These are phyloP conservation scores for Bombus waltoni DNA, from an alignment of 1,140 invertebrate species.

Conservation along the genomic window DNA sequence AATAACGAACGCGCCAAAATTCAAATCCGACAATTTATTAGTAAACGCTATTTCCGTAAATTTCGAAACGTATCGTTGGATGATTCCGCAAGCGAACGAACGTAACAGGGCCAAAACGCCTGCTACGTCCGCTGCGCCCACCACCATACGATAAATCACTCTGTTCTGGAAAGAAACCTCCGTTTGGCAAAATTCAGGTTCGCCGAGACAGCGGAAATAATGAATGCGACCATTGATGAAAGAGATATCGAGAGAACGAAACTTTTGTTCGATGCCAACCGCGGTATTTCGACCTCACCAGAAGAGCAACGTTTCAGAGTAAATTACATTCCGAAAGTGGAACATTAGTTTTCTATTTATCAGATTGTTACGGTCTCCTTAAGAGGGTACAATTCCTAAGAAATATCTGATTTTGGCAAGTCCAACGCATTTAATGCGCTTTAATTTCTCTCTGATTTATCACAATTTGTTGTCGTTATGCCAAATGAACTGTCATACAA, in stretches of 20 bases:
- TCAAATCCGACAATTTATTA: background rate
- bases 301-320: constrained; percentile 4
- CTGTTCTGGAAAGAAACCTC: constrained; percentile 27
- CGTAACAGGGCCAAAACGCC: background rate
- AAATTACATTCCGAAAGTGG: background rate
- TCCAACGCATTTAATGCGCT: background rate
- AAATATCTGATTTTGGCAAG: constrained; percentile 6
- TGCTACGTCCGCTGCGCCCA: background rate
- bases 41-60: background rate
- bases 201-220: constrained; percentile 17
- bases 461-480: too few species aligned
- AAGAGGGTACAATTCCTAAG: too few species aligned
- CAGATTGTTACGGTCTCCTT: background rate
- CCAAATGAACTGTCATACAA: background rate
- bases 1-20: background rate
- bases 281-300: background rate
- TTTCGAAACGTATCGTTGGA: background rate
- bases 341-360: background rate
- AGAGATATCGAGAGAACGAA: constrained; percentile 32
- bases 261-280: constrained; percentile 44
- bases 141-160: constrained; percentile 31
- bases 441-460: background rate
- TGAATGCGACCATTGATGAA: constrained; percentile 13
- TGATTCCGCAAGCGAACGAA: background rate
- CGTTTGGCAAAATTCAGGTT: constrained; percentile 34